phyloP scores from a whole-genome alignment of 2,797 vertebrate genomes.

The Channallabes apus region DNA sequence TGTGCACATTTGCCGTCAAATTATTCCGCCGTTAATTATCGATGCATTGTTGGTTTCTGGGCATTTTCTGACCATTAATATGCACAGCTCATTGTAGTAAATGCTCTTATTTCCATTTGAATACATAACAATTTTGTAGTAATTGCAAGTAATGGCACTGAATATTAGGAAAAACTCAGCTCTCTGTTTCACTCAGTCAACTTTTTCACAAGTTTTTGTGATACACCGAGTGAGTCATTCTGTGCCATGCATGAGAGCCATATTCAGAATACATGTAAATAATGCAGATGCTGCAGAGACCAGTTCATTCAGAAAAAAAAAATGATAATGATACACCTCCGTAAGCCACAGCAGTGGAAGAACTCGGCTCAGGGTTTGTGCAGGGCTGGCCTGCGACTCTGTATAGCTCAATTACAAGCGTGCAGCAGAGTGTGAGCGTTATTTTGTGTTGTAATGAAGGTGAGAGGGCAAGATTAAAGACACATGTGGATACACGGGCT shows the following conservation, averaged over 20 bases:
- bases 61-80: constrained; percentile 34
- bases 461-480: constrained; percentile 20
- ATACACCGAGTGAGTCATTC: constrained; percentile 47
- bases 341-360: constrained; percentile 22
- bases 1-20: constrained; percentile 34
- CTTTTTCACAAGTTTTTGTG: constrained; percentile 36
- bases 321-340: constrained; percentile 13
- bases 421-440: neutral
- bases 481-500: constrained; percentile 2
- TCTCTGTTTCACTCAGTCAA: constrained; percentile 37
- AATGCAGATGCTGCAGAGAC: constrained; percentile 31
- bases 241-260: constrained; percentile 32
- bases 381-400: neutral
- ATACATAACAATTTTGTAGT: constrained; percentile 24
- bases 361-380: neutral
- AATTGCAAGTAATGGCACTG: constrained; percentile 15
- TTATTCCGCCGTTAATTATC: constrained; percentile 34
- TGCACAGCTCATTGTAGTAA: constrained; percentile 25
- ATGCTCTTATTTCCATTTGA: constrained; percentile 50
- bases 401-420: constrained; percentile 12
- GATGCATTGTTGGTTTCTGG: constrained; percentile 26
- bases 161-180: constrained; percentile 34
- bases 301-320: constrained; percentile 18
- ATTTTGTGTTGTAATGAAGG: neutral
- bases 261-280: constrained; percentile 49